Percentiles rank a stretch among this genome's conserved stretches.
phyloP scores from a whole-genome alignment of 2,113 vertebrate species.

The Zingel zingel region DNA sequence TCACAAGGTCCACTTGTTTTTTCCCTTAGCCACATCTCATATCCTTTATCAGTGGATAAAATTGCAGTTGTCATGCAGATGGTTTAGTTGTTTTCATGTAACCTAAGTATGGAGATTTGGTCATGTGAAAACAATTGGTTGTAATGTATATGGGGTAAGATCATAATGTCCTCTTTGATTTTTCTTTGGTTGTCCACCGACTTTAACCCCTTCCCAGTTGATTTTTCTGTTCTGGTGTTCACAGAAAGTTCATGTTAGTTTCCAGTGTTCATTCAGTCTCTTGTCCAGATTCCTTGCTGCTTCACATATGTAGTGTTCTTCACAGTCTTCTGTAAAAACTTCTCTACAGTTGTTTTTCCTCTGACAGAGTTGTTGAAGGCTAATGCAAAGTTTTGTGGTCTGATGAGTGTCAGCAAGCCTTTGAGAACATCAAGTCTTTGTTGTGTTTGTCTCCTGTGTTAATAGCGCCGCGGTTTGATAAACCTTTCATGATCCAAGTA shows the following conservation, averaged over 20 bases:
- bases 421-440: too few species aligned
- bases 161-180: too few species aligned
- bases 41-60: not conserved
- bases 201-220: not conserved
- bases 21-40: not conserved
- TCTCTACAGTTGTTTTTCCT: too few species aligned
- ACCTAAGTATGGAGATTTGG: too few species aligned
- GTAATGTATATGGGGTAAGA: not conserved
- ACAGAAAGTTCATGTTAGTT: not conserved
- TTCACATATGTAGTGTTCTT: not conserved
- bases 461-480: too few species aligned
- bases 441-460: too few species aligned
- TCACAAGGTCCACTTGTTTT: not conserved
- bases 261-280: not conserved
- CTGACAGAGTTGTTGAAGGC: too few species aligned
- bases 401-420: too few species aligned
- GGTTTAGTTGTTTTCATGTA: too few species aligned
- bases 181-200: not conserved
- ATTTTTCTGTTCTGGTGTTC: not conserved
- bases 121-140: not conserved
- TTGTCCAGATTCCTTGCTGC: not conserved
- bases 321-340: too few species aligned
- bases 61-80: not conserved
- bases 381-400: too few species aligned
- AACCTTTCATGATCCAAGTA: too few species aligned